Evolutionary conservation across 2,113 vertebrate species (phyloP).

Genomic region (Xiphophorus hellerii): DNA sequence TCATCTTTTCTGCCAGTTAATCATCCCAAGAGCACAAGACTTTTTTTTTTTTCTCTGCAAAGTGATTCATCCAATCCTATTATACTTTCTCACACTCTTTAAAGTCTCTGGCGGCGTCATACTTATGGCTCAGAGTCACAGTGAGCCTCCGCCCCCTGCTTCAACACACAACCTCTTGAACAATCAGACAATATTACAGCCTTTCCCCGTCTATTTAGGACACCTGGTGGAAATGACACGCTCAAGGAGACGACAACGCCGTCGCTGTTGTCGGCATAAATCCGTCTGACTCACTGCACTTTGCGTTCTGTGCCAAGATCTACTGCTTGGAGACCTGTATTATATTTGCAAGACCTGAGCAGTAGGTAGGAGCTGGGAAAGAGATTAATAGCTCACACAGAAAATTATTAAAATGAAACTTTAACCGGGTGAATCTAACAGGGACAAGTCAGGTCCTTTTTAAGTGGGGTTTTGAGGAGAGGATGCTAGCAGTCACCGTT

Average conservation of each 20-base stretch:
- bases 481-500: not conserved
- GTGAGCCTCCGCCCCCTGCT: not conserved
- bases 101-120: slow-evolving; percentile 11
- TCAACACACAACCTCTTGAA: not conserved
- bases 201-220: not conserved
- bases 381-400: not conserved
- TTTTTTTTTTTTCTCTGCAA: slow-evolving; percentile 18
- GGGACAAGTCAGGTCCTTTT: not conserved
- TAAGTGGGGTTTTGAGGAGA: not conserved
- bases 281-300: not conserved
- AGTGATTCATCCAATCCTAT: slow-evolving; percentile 44
- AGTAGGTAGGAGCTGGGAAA: not conserved
- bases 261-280: slow-evolving; percentile 9
- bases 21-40: slow-evolving; percentile 24
- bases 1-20: slow-evolving; percentile 22
- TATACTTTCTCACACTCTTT: slow-evolving; percentile 32
- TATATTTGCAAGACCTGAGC: too few relatives aligned
- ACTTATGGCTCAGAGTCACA: not conserved
- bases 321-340: not conserved
- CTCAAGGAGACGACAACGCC: not conserved
- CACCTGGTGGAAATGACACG: slow-evolving; percentile 11
- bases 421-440: not conserved
- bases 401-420: not conserved
- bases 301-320: not conserved
- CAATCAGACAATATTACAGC: slow-evolving; percentile 19